Conservation (phyloP, 37 sponge, comb jelly and placozoan genomes). For the Halisarca cf. caerulea region DNA sequence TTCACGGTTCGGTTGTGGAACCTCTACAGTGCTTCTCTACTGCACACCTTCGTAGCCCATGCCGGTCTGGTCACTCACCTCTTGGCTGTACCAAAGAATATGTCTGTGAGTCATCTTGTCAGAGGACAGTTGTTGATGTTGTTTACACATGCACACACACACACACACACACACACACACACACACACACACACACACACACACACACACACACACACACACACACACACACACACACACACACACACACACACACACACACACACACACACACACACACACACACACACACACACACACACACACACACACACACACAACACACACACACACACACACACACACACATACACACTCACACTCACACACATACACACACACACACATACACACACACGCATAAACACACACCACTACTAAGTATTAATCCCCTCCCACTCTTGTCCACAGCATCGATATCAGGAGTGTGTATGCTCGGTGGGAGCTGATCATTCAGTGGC, state of each 20-base stretch:
- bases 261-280: no score
- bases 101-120: constrained; percentile 58
- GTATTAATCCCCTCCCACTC: not conserved
- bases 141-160: not conserved
- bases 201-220: no score
- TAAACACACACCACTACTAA: not conserved
- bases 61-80: constrained; percentile 74
- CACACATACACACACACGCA: no score
- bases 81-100: constrained; percentile 68
- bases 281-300: no score
- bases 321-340: no score
- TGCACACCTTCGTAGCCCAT: constrained; percentile 82
- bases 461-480: constrained; percentile 82
- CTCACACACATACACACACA: not conserved
- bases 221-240: no score
- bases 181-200: not conserved
- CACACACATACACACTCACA: not conserved
- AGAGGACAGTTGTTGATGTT: no score
- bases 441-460: constrained; percentile 29
- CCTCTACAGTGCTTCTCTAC: constrained; percentile 65
- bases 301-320: no score
- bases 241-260: no score
- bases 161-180: not conserved
- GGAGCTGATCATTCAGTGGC: constrained; percentile 91
- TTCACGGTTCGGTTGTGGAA: constrained; percentile 93